phyloP scores from a whole-genome alignment of 2,113 vertebrate genomes.

The Dipodomys ordii region DNA sequence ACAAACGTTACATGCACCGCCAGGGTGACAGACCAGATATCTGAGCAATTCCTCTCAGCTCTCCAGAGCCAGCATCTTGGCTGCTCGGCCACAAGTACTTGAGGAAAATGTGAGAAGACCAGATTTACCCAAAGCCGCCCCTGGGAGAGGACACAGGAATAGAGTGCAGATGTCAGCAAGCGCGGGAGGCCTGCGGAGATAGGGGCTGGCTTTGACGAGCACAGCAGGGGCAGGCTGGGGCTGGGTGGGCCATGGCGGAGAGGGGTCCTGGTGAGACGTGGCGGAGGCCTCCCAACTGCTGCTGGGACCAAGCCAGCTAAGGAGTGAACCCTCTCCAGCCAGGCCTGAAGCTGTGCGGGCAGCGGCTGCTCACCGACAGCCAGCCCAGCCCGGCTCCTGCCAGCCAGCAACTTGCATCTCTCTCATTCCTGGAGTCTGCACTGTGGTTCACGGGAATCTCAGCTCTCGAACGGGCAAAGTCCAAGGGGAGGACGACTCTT shows the following conservation, averaged over 20 bases:
- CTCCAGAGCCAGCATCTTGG: no score
- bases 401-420: accelerated
- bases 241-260: no score
- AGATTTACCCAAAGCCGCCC: not conserved
- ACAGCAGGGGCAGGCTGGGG: not conserved
- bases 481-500: no score
- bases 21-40: not conserved
- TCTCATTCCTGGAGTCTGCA: accelerated
- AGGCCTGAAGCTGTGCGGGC: accelerated
- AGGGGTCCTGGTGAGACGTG: not conserved
- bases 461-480: no score
- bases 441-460: no score
- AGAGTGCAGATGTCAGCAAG: not conserved
- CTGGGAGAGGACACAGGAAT: not conserved
- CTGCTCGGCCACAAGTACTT: no score
- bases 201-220: accelerated
- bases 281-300: not conserved
- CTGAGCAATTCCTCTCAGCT: no score
- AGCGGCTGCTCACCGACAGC: not conserved
- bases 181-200: no score
- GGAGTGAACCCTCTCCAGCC: not conserved
- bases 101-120: not conserved
- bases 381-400: not conserved
- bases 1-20: accelerated
- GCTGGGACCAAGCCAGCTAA: accelerated